A percentile compares a stretch with the other conserved stretches of the same genome.
Evolutionary conservation across 1,140 invertebrate genomes (phyloP).

Genomic region (Listronotus oregonensis): DNA sequence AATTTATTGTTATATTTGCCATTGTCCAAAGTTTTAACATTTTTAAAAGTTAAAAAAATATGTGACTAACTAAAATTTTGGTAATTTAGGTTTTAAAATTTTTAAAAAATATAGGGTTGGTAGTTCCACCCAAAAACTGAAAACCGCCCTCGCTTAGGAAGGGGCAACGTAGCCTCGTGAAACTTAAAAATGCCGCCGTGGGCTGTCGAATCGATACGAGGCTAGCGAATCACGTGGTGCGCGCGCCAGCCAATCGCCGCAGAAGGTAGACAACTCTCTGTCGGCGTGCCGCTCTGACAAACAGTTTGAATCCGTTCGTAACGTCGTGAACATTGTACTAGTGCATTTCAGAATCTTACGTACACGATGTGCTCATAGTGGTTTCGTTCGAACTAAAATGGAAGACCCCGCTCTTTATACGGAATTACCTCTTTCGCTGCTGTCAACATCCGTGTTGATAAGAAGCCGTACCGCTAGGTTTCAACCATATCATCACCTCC

Average conservation of each 20-base stretch:
- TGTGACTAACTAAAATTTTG: background rate
- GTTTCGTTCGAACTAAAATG: conserved; percentile 43
- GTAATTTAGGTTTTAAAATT: background rate
- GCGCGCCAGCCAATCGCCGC: conserved; percentile 56
- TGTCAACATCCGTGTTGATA: conserved; percentile 48
- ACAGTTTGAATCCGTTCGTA: conserved; percentile 48
- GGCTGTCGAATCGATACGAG: conserved; percentile 74
- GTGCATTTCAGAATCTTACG: conserved; percentile 38
- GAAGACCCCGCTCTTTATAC: conserved; percentile 55
- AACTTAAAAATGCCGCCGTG: conserved; percentile 80
- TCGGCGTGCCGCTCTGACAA: conserved; percentile 21
- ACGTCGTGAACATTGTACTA: conserved; percentile 54
- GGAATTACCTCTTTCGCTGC: conserved; percentile 57
- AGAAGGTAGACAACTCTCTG: conserved; percentile 18
- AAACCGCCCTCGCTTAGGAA: conserved; percentile 31
- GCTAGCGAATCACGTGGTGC: conserved; percentile 63
- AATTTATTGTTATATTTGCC: no score
- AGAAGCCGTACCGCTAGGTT: conserved; percentile 55
- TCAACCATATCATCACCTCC: conserved; percentile 61
- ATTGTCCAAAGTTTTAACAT: no score
- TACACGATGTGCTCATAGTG: conserved; percentile 32
- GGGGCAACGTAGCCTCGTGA: conserved; percentile 54
- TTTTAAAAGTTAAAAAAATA: no score
- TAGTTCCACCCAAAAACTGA: conserved; percentile 11
- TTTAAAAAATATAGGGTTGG: conserved; percentile 28